phyloP scores from a whole-genome alignment of 2,113 vertebrate species.

The Choloepus hoffmanni region DNA sequence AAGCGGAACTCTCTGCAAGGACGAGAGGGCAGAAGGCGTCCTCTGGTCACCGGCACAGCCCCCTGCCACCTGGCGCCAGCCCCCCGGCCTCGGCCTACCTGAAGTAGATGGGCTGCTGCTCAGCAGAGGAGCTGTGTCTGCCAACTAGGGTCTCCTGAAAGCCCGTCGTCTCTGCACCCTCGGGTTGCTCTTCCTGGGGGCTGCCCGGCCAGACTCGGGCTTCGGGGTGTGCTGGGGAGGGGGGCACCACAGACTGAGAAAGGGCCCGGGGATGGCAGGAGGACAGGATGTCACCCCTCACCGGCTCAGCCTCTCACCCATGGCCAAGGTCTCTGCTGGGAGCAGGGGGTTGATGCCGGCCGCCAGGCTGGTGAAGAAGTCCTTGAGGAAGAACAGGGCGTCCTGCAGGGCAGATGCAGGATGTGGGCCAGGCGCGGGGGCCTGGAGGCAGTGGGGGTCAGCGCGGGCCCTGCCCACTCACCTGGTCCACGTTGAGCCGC shows the following conservation, averaged over 20 bases:
- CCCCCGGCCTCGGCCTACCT: slow-evolving; percentile 82
- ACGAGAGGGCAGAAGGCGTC: not conserved
- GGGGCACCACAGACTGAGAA: not conserved
- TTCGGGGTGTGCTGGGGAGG: slow-evolving; percentile 43
- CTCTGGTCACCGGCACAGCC: not conserved
- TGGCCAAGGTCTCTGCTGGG: slow-evolving; percentile 89
- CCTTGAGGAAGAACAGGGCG: slow-evolving; percentile 95
- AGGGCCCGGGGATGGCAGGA: not conserved
- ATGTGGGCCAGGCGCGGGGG: not conserved
- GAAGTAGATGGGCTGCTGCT: slow-evolving; percentile 95
- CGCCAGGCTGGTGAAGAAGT: slow-evolving; percentile 93
- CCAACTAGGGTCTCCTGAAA: slow-evolving; percentile 88
- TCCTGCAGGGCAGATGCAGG: slow-evolving; percentile 85
- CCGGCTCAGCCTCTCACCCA: slow-evolving; percentile 85
- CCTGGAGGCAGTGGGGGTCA: fast-evolving
- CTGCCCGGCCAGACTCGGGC: not conserved
- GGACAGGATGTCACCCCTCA: fast-evolving
- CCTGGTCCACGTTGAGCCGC: slow-evolving; percentile 95
- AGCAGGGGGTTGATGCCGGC: slow-evolving; percentile 91
- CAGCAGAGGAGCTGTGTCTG: slow-evolving; percentile 88
- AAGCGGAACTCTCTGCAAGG: slow-evolving; percentile 93
- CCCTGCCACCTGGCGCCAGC: not conserved
- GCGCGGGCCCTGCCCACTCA: not conserved
- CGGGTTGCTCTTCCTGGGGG: slow-evolving; percentile 75
- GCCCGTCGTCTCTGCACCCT: slow-evolving; percentile 82